Percentiles rank a stretch among this genome's conserved stretches.
These are phyloP conservation scores for Pterocles burchelli DNA, from an alignment of 2,113 vertebrate genomes.

Conservation along the genomic window DNA sequence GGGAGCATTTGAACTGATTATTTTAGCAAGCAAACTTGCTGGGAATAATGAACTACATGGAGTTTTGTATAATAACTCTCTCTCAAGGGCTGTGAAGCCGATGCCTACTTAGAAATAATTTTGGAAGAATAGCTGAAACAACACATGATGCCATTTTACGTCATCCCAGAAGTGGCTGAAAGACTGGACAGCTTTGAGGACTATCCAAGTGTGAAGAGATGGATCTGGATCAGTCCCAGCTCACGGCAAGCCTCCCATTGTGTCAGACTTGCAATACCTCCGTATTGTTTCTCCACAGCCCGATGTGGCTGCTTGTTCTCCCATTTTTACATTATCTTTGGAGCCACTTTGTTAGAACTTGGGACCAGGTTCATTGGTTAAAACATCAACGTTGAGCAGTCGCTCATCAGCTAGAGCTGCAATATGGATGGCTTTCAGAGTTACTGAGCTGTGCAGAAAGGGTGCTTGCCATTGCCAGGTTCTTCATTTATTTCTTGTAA, in stretches of 20 bases:
- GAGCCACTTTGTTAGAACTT: background rate
- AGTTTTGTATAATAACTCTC: conserved; percentile 32
- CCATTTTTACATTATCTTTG: conserved; percentile 46
- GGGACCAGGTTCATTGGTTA: conserved; percentile 48
- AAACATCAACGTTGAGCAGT: background rate
- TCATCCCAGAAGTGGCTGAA: conserved; percentile 62
- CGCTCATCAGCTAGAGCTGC: background rate
- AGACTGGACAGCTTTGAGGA: conserved; percentile 67
- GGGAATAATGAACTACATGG: conserved; percentile 19
- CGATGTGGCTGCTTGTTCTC: conserved; percentile 20
- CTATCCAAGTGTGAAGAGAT: conserved; percentile 62
- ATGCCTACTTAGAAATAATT: conserved; percentile 48
- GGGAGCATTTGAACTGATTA: conserved; percentile 29
- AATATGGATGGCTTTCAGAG: conserved; percentile 11
- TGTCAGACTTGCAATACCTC: conserved; percentile 13
- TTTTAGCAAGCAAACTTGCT: conserved; percentile 29
- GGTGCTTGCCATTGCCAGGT: background rate
- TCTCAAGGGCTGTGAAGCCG: conserved; percentile 34
- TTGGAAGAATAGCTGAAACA: conserved; percentile 71
- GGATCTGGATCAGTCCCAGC: conserved; percentile 61
- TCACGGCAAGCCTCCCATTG: conserved; percentile 22
- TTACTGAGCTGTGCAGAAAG: conserved; percentile 2
- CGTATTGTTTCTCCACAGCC: conserved; percentile 12
- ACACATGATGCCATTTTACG: conserved; percentile 73
- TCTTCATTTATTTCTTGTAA: background rate